Conservation (phyloP, 2,888 invertebrate species). For the Pollenia griseotomentosa region DNA sequence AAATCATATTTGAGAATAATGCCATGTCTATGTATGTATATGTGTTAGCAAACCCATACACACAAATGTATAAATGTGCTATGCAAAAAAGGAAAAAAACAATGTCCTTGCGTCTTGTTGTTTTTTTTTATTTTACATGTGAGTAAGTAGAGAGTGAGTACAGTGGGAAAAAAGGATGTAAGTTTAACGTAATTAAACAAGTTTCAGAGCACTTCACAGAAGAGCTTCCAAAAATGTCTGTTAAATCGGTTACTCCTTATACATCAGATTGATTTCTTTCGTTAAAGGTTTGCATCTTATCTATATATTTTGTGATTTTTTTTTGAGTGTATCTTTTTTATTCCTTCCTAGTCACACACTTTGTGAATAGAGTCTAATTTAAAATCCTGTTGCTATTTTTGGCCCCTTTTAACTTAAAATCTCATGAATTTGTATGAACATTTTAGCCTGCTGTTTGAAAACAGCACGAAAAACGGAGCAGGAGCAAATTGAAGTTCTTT, state of each 20-base stretch:
- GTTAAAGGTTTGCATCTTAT: too few relatives aligned
- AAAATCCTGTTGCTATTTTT: slow-evolving; percentile 56
- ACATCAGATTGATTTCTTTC: too few relatives aligned
- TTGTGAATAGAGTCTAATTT: slow-evolving; percentile 24
- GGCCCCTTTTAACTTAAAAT: slow-evolving; percentile 6
- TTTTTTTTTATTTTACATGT: too few relatives aligned
- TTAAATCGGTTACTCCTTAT: too few relatives aligned
- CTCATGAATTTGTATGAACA: slow-evolving; percentile 32
- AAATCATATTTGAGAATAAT: slow-evolving; percentile 56
- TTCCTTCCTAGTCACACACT: background rate
- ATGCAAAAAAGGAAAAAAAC: slow-evolving; percentile 21
- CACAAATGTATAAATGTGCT: background rate
- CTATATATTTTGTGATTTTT: background rate
- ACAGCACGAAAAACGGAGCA: background rate
- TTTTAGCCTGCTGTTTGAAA: background rate
- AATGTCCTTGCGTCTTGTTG: background rate
- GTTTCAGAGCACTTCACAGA: too few relatives aligned
- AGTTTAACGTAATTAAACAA: too few relatives aligned
- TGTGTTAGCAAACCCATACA: background rate
- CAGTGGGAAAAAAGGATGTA: slow-evolving; percentile 10
- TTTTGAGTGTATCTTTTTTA: background rate
- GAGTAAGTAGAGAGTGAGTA: background rate
- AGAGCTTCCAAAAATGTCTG: too few relatives aligned
- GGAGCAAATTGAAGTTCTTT: slow-evolving; percentile 43
- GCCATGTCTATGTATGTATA: background rate